A percentile compares a stretch with the other conserved stretches of the same genome.
Evolutionary conservation across 2,888 invertebrate genomes (phyloP).

Genomic region (Synergus umbraculus): DNA sequence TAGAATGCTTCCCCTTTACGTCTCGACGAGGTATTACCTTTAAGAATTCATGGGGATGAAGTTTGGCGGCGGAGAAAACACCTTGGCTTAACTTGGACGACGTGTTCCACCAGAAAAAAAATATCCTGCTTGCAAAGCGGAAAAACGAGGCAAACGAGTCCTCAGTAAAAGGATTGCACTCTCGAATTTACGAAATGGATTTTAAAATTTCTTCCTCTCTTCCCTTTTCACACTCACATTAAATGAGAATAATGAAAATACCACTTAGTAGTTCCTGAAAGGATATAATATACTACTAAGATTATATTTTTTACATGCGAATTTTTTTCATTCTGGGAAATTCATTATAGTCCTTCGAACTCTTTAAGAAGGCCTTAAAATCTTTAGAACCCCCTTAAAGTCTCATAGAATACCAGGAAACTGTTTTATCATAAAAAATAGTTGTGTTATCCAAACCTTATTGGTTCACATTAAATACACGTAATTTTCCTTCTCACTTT

Average conservation of each 20-base stretch:
- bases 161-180: slow-evolving; percentile 36
- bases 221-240: slow-evolving; percentile 5
- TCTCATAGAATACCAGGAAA: no score
- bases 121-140: slow-evolving; percentile 9
- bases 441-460: slow-evolving; percentile 37
- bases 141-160: slow-evolving; percentile 23
- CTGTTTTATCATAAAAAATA: neutral
- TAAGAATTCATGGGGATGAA: slow-evolving; percentile 66
- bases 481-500: slow-evolving; percentile 18
- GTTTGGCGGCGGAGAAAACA: slow-evolving; percentile 59
- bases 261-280: neutral
- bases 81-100: slow-evolving; percentile 53
- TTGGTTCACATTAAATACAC: neutral
- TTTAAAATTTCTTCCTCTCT: slow-evolving; percentile 2
- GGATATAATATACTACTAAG: no score
- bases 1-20: slow-evolving; percentile 52
- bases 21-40: slow-evolving; percentile 62
- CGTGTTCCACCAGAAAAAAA: slow-evolving; percentile 45
- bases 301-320: no score
- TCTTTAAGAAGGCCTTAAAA: no score
- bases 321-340: no score
- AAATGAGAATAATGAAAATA: neutral
- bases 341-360: no score
- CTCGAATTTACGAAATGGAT: slow-evolving; percentile 31
- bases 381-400: no score